A percentile compares a stretch with the other conserved stretches of the same genome.
These are phyloP conservation scores for Bovichtus diacanthus DNA, from an alignment of 2,797 vertebrate genomes.

Conservation along the genomic window DNA sequence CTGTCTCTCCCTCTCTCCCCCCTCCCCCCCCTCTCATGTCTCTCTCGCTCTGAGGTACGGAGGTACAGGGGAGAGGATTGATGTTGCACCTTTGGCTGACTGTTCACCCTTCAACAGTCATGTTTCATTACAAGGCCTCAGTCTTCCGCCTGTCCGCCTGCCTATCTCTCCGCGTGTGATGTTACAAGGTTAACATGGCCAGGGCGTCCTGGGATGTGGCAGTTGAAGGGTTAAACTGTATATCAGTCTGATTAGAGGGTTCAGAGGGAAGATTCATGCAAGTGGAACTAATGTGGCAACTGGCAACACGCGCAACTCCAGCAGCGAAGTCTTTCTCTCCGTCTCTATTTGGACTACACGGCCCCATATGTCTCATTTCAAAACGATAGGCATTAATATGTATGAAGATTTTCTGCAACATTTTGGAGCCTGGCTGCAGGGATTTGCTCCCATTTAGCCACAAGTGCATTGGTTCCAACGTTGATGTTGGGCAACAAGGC, in stretches of 20 bases:
- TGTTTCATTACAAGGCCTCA: slow-evolving; percentile 70
- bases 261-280: slow-evolving; percentile 19
- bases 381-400: too few species aligned
- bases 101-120: slow-evolving; percentile 68
- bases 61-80: slow-evolving; percentile 28
- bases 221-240: slow-evolving; percentile 44
- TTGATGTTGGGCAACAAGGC: neutral
- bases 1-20: too few species aligned
- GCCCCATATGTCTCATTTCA: too few species aligned
- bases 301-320: neutral
- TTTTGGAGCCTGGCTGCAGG: neutral
- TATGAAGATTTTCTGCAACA: neutral
- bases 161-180: slow-evolving; percentile 21
- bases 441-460: too few species aligned
- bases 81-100: slow-evolving; percentile 58
- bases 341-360: neutral
- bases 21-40: slow-evolving; percentile 42
- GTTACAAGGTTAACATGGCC: slow-evolving; percentile 52
- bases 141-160: slow-evolving; percentile 52
- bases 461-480: neutral
- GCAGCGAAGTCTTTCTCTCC: neutral
- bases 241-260: slow-evolving; percentile 10
- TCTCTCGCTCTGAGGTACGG: slow-evolving; percentile 35
- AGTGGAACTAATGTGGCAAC: slow-evolving; percentile 3
- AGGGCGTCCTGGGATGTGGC: neutral